Evolutionary conservation across 2,113 vertebrate genomes (phyloP).

Genomic region (Pangasianodon hypophthalmus): DNA sequence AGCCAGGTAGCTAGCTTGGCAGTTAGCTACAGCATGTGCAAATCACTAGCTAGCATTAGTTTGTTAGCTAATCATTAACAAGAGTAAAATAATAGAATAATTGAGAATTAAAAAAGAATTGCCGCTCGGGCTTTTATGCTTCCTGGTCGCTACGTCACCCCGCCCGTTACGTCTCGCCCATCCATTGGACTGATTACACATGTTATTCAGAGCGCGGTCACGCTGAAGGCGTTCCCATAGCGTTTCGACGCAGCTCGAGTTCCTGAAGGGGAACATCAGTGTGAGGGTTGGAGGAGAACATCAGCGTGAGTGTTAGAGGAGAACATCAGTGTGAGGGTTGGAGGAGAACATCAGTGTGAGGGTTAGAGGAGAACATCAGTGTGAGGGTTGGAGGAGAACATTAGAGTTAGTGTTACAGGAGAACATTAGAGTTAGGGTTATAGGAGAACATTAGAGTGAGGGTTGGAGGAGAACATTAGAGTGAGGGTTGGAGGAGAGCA

Average conservation of each 20-base stretch:
- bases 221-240: too few relatives aligned
- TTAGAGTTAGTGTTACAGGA: conserved; percentile 48
- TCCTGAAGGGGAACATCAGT: neutral
- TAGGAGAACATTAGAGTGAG: conserved; percentile 54
- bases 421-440: conserved; percentile 41
- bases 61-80: neutral
- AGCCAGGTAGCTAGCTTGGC: neutral
- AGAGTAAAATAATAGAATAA: neutral
- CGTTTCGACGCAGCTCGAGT: too few relatives aligned
- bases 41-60: neutral
- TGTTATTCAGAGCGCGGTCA: too few relatives aligned
- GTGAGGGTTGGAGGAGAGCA: neutral
- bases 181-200: too few relatives aligned
- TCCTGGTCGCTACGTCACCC: too few relatives aligned
- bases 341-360: conserved; percentile 50
- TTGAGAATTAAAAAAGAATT: too few relatives aligned
- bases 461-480: conserved; percentile 48
- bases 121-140: too few relatives aligned
- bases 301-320: neutral
- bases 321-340: neutral
- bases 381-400: conserved; percentile 10
- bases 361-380: neutral
- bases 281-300: conserved; percentile 52
- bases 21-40: neutral
- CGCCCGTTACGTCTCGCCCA: too few relatives aligned